Percentiles rank a stretch among this genome's conserved stretches.
phyloP scores from a whole-genome alignment of 2,113 vertebrate species.

The Marmota flaviventris region DNA sequence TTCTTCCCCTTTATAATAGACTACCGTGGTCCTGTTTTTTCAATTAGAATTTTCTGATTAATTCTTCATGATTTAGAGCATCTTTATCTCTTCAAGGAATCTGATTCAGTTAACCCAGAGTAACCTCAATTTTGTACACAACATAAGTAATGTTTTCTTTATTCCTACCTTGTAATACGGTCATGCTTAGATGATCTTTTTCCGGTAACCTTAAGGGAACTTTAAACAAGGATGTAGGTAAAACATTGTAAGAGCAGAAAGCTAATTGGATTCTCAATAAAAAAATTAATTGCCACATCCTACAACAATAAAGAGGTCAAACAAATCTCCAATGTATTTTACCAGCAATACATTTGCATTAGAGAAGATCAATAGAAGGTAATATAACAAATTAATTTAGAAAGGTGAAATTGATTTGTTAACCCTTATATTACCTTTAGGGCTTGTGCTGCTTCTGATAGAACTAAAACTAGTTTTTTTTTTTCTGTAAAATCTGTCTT shows the following conservation, averaged over 20 bases:
- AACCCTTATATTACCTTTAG: constrained; percentile 61
- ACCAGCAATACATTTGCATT: constrained; percentile 81
- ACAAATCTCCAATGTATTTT: constrained; percentile 81
- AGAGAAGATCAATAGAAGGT: constrained; percentile 79
- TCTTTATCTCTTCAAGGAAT: constrained; percentile 87
- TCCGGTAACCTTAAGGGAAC: constrained; percentile 82
- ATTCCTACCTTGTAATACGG: constrained; percentile 86
- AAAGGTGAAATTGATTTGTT: constrained; percentile 70
- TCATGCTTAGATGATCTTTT: constrained; percentile 85
- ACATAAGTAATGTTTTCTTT: constrained; percentile 89
- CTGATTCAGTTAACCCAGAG: constrained; percentile 89
- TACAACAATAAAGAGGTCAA: constrained; percentile 86
- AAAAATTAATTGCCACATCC: constrained; percentile 88
- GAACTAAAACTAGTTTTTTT: constrained; percentile 28
- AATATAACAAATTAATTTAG: constrained; percentile 81
- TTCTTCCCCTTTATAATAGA: constrained; percentile 74
- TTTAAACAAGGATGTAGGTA: constrained; percentile 85
- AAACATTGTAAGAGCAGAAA: constrained; percentile 87
- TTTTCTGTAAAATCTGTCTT: neutral
- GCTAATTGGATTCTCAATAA: constrained; percentile 88
- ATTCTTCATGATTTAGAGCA: constrained; percentile 87
- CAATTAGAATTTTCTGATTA: constrained; percentile 89
- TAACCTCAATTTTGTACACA: constrained; percentile 90
- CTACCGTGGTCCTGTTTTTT: constrained; percentile 82
- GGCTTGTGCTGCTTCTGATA: neutral